Conservation (phyloP, 2,113 vertebrate species). For the Baryphthengus martii region DNA sequence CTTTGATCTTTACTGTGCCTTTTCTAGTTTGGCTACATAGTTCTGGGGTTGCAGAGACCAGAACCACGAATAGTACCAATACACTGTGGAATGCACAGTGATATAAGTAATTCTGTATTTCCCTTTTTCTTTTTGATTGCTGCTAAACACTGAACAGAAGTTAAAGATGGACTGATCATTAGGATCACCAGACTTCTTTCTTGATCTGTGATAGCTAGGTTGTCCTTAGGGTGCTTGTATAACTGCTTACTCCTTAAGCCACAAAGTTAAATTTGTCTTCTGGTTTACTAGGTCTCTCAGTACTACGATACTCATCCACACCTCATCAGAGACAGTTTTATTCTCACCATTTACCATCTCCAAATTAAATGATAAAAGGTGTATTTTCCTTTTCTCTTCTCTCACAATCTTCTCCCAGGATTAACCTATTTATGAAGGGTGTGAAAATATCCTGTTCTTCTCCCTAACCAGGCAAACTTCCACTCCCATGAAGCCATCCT, state of each 20-base stretch:
- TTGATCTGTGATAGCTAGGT: not conserved
- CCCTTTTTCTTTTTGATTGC: not conserved
- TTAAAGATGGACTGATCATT: not conserved
- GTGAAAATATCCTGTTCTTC: not conserved
- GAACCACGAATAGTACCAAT: not conserved
- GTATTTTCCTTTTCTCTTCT: not conserved
- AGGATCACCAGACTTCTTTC: not conserved
- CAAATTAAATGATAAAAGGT: not conserved
- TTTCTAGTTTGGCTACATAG: not conserved
- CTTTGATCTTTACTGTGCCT: not conserved
- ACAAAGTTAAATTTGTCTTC: not conserved
- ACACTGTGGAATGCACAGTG: not conserved
- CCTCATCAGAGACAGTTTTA: not conserved
- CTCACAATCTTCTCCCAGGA: not conserved
- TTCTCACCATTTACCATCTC: not conserved
- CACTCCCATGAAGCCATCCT: not conserved
- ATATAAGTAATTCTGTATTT: not conserved
- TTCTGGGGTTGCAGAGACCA: not conserved
- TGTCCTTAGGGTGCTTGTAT: not conserved
- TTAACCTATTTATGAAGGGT: not conserved
- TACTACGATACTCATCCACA: not conserved
- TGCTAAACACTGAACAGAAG: not conserved
- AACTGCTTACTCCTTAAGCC: not conserved
- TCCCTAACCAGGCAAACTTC: not conserved
- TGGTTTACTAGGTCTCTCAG: not conserved